Evolutionary conservation across 2,113 vertebrate species (phyloP).

Genomic region (Strigops habroptila): DNA sequence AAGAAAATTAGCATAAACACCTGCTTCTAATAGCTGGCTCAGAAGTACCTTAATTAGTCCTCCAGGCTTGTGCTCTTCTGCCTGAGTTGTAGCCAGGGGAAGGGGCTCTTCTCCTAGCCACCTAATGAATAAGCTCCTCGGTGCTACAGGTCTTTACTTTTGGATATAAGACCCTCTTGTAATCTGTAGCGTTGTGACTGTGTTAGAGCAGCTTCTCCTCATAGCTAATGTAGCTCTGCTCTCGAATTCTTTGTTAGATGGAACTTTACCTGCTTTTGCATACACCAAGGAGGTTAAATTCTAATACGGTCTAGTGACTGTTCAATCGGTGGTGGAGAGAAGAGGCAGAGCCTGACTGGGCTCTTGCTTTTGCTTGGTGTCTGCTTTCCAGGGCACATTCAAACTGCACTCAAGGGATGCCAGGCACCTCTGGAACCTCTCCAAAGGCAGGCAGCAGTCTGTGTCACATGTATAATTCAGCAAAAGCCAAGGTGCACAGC

Average conservation of each 20-base stretch:
- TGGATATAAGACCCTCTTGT: not conserved
- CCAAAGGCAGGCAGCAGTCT: not conserved
- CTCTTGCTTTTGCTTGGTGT: not conserved
- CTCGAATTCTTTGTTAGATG: conserved; percentile 6
- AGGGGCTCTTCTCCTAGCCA: not conserved
- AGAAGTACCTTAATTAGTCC: not conserved
- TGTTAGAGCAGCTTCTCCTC: not conserved
- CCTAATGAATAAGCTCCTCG: not conserved
- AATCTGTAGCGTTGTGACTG: not conserved
- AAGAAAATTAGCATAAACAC: not conserved
- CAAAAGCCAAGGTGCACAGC: not conserved
- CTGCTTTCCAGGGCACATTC: conserved; percentile 2
- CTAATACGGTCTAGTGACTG: not conserved
- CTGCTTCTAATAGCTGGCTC: not conserved
- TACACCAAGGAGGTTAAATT: not conserved
- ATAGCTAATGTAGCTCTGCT: not conserved
- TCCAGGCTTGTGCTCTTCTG: not conserved
- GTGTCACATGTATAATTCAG: not conserved
- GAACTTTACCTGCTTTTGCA: not conserved
- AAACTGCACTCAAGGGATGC: not conserved
- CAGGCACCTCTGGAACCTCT: conserved; percentile 24
- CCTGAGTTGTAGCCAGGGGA: not conserved
- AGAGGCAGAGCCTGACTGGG: not conserved
- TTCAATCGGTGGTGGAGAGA: not conserved
- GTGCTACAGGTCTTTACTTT: not conserved